phyloP scores from a whole-genome alignment of 2,888 invertebrate genomes.

The Stenolophus ochropezus region DNA sequence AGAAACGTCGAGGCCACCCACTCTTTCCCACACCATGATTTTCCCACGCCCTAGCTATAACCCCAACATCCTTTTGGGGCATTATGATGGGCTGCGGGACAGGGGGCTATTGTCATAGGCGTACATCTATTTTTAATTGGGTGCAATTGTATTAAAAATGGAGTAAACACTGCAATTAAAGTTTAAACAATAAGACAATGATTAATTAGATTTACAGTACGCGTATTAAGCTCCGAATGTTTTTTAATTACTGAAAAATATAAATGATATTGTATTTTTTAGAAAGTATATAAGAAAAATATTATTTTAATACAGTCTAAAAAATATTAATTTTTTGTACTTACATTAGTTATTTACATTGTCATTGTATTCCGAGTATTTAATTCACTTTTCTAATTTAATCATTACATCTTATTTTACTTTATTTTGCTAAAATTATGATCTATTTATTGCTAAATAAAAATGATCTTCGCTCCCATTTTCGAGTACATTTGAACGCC shows the following conservation, averaged over 20 bases:
- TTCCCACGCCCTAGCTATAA: slow-evolving; percentile 87
- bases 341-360: neutral
- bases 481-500: slow-evolving; percentile 24
- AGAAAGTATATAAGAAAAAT: neutral
- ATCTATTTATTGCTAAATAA: too few relatives aligned
- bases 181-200: slow-evolving; percentile 61
- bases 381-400: neutral
- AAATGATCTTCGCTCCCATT: neutral
- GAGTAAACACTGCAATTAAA: slow-evolving; percentile 55
- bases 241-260: neutral
- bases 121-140: slow-evolving; percentile 45
- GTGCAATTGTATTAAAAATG: slow-evolving; percentile 46
- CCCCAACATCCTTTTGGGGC: slow-evolving; percentile 81
- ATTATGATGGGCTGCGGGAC: slow-evolving; percentile 47
- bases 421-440: too few relatives aligned
- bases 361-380: neutral
- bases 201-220: neutral
- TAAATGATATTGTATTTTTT: neutral
- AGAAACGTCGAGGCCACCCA: slow-evolving; percentile 82
- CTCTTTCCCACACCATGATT: slow-evolving; percentile 88
- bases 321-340: neutral
- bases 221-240: neutral
- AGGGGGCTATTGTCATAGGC: slow-evolving; percentile 44
- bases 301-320: neutral
- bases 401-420: neutral